phyloP scores from a whole-genome alignment of 92 coral and sea anemone genomes.

The Scolanthus callimorphus region DNA sequence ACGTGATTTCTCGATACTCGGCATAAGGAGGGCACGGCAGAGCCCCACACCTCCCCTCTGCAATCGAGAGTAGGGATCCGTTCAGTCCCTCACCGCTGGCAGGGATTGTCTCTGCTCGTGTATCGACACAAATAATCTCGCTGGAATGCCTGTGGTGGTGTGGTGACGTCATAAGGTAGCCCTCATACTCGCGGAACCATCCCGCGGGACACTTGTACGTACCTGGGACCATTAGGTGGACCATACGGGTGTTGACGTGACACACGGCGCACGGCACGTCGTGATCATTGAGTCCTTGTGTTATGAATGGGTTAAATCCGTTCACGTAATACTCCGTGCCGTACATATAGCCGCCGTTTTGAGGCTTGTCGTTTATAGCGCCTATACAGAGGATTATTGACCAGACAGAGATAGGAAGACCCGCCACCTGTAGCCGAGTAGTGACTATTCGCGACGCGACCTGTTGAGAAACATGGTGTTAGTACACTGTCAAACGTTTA shows the following conservation, averaged over 20 bases:
- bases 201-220: conserved; percentile 73
- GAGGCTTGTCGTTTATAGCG: conserved; percentile 28
- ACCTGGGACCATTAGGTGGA: conserved; percentile 77
- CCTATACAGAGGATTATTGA: conserved; percentile 41
- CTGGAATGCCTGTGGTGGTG: conserved; percentile 34
- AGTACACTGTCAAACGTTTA: too few relatives aligned
- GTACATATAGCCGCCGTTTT: conserved; percentile 29
- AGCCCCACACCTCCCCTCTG: conserved; percentile 55
- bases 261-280: conserved; percentile 82
- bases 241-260: conserved; percentile 68
- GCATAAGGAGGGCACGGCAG: conserved; percentile 67
- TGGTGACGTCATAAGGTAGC: conserved; percentile 73
- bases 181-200: conserved; percentile 80
- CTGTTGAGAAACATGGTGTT: too few relatives aligned
- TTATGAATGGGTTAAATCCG: conserved; percentile 23
- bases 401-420: conserved; percentile 33
- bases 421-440: conserved; percentile 46
- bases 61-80: conserved; percentile 61
- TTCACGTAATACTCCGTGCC: conserved; percentile 60
- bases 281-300: conserved; percentile 27
- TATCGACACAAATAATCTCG: conserved; percentile 69
- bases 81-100: conserved; percentile 30
- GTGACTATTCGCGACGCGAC: conserved; percentile 22
- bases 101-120: conserved; percentile 42
- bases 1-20: conserved; percentile 62